Conservation (phyloP, 2,113 vertebrate genomes). For the Sialia sialis region DNA sequence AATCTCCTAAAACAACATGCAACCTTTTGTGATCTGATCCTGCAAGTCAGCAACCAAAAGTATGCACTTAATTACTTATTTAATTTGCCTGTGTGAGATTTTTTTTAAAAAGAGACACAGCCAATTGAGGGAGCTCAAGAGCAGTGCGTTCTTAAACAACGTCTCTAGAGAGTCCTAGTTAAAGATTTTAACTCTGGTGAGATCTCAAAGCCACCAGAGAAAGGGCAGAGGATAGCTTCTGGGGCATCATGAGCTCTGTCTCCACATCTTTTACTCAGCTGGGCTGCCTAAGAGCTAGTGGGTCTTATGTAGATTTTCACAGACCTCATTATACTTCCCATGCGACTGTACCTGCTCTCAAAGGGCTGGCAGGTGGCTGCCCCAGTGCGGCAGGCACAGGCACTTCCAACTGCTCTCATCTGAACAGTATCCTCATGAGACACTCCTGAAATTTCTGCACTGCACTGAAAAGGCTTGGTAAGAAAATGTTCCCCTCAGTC, state of each 20-base stretch:
- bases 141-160: not conserved
- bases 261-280: not conserved
- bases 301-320: not conserved
- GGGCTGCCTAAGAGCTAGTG: not conserved
- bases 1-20: not conserved
- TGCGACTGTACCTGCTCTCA: not conserved
- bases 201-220: not conserved
- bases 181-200: not conserved
- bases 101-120: not conserved
- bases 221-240: not conserved
- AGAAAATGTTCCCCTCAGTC: not conserved
- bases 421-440: not conserved
- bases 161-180: not conserved
- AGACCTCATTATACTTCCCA: not conserved
- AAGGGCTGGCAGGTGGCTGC: not conserved
- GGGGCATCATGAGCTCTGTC: not conserved
- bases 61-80: not conserved
- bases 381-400: not conserved
- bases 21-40: not conserved
- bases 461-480: not conserved
- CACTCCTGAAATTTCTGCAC: not conserved
- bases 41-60: not conserved
- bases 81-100: not conserved
- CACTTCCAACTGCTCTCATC: not conserved
- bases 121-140: not conserved